Base-by-base conservation (phyloP, 2,888 invertebrate genomes). In the Cotesia congregata region DNA sequence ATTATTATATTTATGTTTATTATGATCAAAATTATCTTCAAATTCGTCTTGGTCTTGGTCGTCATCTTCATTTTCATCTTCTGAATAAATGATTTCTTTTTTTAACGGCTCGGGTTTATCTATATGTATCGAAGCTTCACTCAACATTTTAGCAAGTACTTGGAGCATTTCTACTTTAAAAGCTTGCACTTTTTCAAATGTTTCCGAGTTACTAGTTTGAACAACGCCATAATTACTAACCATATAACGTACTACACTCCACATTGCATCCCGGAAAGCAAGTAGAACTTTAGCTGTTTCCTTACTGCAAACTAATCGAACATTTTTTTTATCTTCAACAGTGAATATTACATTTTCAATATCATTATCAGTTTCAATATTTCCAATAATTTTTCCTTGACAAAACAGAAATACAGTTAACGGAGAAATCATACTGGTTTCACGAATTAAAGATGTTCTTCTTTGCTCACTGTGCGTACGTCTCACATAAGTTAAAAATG, bases 371-470 rank as follows among this genome's bases (percentile, higher is more conserved):
- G 81, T 79, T 82, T 88, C 88, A 80, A 83, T 74, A 17, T 72
- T 72, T 61, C 81, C 82, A 30, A 62, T 41, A 75, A 86, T 69
- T 1, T 79, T 81, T 67, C 83, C 87, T 15, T 84, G 81, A 41
- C 85, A 90, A 85, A 94, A 94, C 72, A 94, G 83, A 7, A 94
- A 79, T 4, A 91, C 91, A 0, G 92, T 88, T 30, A 93, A 88
- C 0, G 94, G 92, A 0, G 93, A 89, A n/a, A 94, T 82, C 0
- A 92, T 82, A 59, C 92, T 92, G 0, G 91, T 91, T 82, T 93
- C 93, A 80, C 92, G 89, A 5, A 93, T 91, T 0, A 93, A 84
- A 0, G 92, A 89, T 0, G 91, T 92, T 69, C 92, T 87, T 39
- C 93, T 87, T 68, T 92, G 91, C 9, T 89, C 85, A 0, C 92